phyloP scores from a whole-genome alignment of 2,797 vertebrate species.

The Malacoctenus gilli region DNA sequence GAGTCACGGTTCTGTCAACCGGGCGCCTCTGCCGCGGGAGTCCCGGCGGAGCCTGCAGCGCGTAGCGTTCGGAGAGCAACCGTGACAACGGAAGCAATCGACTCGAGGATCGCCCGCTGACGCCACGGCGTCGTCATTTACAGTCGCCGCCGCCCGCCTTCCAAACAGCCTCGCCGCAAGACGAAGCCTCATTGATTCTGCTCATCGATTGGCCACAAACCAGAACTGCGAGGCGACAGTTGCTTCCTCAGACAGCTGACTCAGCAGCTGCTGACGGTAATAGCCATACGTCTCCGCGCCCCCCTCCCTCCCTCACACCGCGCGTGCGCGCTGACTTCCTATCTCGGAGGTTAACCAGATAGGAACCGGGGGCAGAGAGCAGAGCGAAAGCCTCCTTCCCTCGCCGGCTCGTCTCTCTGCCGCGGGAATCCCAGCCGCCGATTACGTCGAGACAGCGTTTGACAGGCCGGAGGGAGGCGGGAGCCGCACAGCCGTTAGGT shows the following conservation, averaged over 20 bases:
- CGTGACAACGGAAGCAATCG: too few relatives aligned
- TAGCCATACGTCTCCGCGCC: slow-evolving; percentile 43
- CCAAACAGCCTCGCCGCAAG: slow-evolving; percentile 4
- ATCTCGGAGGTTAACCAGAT: slow-evolving; percentile 1
- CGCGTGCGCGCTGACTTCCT: slow-evolving; percentile 47
- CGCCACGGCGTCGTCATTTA: too few relatives aligned
- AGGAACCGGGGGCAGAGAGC: too few relatives aligned
- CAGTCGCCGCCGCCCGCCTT: too few relatives aligned
- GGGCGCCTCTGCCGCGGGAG: too few relatives aligned
- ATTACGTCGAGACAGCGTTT: slow-evolving; percentile 8
- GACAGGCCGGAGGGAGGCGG: too few relatives aligned
- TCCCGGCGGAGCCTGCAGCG: too few relatives aligned
- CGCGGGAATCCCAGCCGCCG: slow-evolving; percentile 27
- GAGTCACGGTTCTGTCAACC: too few relatives aligned
- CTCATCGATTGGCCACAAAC: slow-evolving; percentile 53
- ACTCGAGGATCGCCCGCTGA: too few relatives aligned
- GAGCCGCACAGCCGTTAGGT: too few relatives aligned
- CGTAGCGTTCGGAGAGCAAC: too few relatives aligned
- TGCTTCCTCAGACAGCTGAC: slow-evolving; percentile 71
- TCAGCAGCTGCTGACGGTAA: slow-evolving; percentile 75
- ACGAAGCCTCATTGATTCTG: slow-evolving; percentile 51
- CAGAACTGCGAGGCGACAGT: slow-evolving; percentile 52
- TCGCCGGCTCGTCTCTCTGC: slow-evolving; percentile 1
- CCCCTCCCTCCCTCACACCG: slow-evolving; percentile 46
- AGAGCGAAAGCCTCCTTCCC: not conserved